Evolutionary conservation across 2,888 invertebrate genomes (phyloP).

Genomic region (Gastrophysa polygoni): DNA sequence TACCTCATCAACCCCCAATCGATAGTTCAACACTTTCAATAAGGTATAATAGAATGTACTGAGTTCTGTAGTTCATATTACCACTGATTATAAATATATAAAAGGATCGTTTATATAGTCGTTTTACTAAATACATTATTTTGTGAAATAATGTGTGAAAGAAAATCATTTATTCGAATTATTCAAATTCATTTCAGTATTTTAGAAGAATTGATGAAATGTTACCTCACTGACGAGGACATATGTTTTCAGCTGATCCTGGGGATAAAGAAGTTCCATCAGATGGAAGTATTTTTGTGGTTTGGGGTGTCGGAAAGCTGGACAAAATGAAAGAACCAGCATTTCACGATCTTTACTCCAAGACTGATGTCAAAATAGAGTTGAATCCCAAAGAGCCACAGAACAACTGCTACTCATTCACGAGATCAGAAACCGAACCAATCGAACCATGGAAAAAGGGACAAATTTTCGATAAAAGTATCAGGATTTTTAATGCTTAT

Average conservation of each 20-base stretch:
- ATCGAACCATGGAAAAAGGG: constrained; percentile 66
- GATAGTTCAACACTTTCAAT: no score
- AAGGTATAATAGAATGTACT: no score
- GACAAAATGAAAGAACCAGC: constrained; percentile 80
- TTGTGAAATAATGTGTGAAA: no score
- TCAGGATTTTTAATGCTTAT: constrained; percentile 79
- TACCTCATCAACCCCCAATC: no score
- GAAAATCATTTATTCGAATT: no score
- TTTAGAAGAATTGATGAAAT: neutral
- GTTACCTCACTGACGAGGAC: neutral
- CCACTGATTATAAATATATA: no score
- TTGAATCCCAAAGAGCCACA: constrained; percentile 69
- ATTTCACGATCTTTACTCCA: constrained; percentile 82
- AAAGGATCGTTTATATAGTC: no score
- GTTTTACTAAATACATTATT: no score
- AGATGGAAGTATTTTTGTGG: constrained; percentile 65
- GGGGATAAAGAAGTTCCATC: constrained; percentile 76
- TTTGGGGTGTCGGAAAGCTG: constrained; percentile 86
- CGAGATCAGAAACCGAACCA: constrained; percentile 56
- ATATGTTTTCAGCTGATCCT: constrained; percentile 66
- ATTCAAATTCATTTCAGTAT: no score
- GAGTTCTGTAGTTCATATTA: no score
- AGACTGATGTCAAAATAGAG: constrained; percentile 70
- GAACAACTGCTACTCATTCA: constrained; percentile 78
- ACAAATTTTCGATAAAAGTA: constrained; percentile 70